A percentile compares a stretch with the other conserved stretches of the same genome.
Conservation (phyloP, 2,113 vertebrate species). For the Calidris pygmaea region DNA sequence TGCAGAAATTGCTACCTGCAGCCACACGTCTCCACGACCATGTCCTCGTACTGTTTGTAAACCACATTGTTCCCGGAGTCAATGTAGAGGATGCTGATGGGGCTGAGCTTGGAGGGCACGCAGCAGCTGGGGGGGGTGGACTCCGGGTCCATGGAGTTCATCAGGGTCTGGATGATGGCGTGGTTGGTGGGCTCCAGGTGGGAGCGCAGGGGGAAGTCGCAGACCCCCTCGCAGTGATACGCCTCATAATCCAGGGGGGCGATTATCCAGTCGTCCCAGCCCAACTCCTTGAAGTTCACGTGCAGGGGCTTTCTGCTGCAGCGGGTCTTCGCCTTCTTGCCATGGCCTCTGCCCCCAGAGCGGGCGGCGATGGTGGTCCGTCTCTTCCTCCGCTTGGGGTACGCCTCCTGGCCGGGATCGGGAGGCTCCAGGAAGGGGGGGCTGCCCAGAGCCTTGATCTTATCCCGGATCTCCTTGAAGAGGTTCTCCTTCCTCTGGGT, state of each 20-base stretch:
- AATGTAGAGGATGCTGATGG: conserved; percentile 90
- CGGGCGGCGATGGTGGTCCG: conserved; percentile 57
- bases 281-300: conserved; percentile 89
- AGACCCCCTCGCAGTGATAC: conserved; percentile 86
- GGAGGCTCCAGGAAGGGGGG: conserved; percentile 35
- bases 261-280: conserved; percentile 93
- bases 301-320: conserved; percentile 86
- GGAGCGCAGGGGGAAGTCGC: conserved; percentile 87
- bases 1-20: conserved; percentile 84
- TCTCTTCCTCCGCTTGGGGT: conserved; percentile 67
- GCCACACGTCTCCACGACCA: conserved; percentile 89
- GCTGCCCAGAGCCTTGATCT: conserved; percentile 75
- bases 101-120: conserved; percentile 86
- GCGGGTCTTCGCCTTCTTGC: conserved; percentile 77
- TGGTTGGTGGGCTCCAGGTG: conserved; percentile 90
- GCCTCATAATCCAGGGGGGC: conserved; percentile 89
- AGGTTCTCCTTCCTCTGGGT: conserved; percentile 78
- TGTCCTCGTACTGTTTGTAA: conserved; percentile 91
- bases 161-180: conserved; percentile 89
- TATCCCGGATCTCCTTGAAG: conserved; percentile 84
- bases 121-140: conserved; percentile 87
- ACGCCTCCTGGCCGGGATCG: background rate
- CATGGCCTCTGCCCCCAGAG: conserved; percentile 66
- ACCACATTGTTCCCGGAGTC: conserved; percentile 90
- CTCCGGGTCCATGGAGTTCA: conserved; percentile 90